A percentile compares a stretch with the other conserved stretches of the same genome.
phyloP scores from a whole-genome alignment of 2,113 vertebrate species.

The Chascanopsetta lugubris region DNA sequence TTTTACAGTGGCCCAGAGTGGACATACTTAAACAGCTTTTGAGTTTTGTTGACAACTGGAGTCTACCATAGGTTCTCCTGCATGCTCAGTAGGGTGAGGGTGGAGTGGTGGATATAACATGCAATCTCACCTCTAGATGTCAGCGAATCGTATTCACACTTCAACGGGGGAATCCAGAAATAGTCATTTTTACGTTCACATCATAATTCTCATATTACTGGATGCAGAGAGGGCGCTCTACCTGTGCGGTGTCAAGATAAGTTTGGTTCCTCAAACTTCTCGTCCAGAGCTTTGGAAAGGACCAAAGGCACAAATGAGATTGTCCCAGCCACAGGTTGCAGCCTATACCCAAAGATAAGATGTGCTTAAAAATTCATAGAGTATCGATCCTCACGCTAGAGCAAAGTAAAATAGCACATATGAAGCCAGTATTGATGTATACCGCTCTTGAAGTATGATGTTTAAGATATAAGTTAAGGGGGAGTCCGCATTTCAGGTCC shows the following conservation, averaged over 20 bases:
- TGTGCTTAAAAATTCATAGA: constrained; percentile 81
- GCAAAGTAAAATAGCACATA: constrained; percentile 73
- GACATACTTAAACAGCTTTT: too few relatives aligned
- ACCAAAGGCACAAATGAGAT: constrained; percentile 57
- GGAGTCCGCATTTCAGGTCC: constrained; percentile 21
- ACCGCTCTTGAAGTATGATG: constrained; percentile 52
- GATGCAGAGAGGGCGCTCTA: neutral
- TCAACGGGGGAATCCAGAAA: too few relatives aligned
- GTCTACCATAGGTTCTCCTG: too few relatives aligned
- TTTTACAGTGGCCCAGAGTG: too few relatives aligned
- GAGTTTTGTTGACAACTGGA: too few relatives aligned
- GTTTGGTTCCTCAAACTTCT: constrained; percentile 46
- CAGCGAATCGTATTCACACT: too few relatives aligned
- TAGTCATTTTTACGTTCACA: too few relatives aligned
- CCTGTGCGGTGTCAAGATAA: constrained; percentile 26
- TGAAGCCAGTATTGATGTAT: constrained; percentile 70
- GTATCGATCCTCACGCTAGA: constrained; percentile 75
- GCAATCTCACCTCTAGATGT: too few relatives aligned
- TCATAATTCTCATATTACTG: constrained; percentile 9
- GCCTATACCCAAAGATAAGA: constrained; percentile 55
- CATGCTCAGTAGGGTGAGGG: too few relatives aligned
- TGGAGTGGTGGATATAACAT: too few relatives aligned
- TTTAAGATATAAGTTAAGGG: constrained; percentile 53
- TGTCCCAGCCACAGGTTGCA: constrained; percentile 58
- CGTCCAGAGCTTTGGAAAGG: constrained; percentile 32